Percentiles rank a stretch among this genome's conserved stretches.
Evolutionary conservation across 2,113 vertebrate genomes (phyloP).

Genomic region (Oreocharis arfaki): DNA sequence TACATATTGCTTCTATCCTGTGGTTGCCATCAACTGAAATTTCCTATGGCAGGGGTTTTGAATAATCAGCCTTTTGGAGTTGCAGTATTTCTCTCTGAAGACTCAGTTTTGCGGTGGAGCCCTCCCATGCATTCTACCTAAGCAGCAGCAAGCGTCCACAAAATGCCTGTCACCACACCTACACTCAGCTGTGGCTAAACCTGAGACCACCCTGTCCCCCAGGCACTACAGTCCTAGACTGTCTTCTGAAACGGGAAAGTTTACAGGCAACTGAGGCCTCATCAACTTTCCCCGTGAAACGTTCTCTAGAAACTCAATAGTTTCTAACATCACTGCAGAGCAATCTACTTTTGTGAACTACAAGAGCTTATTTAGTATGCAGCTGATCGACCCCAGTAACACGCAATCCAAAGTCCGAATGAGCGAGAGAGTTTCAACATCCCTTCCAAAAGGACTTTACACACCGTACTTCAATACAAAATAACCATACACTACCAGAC

Average conservation of each 20-base stretch:
- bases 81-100: not conserved
- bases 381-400: accelerated
- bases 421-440: not conserved
- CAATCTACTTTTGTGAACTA: not conserved
- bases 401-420: not conserved
- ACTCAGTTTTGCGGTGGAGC: accelerated
- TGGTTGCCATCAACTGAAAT: not conserved
- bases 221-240: accelerated
- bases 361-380: not conserved
- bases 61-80: not conserved
- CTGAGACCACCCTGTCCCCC: not conserved
- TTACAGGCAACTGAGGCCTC: not conserved
- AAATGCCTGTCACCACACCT: not conserved
- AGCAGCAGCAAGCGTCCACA: not conserved
- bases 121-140: accelerated
- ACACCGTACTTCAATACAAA: not conserved
- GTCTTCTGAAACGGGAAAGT: accelerated
- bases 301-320: not conserved
- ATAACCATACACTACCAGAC: not conserved
- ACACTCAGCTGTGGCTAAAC: accelerated
- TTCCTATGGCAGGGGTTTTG: not conserved
- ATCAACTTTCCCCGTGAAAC: not conserved
- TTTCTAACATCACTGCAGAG: not conserved
- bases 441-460: not conserved
- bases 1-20: accelerated